Evolutionary conservation across 2,888 invertebrate species (phyloP).

Genomic region (Endotricha flammealis): DNA sequence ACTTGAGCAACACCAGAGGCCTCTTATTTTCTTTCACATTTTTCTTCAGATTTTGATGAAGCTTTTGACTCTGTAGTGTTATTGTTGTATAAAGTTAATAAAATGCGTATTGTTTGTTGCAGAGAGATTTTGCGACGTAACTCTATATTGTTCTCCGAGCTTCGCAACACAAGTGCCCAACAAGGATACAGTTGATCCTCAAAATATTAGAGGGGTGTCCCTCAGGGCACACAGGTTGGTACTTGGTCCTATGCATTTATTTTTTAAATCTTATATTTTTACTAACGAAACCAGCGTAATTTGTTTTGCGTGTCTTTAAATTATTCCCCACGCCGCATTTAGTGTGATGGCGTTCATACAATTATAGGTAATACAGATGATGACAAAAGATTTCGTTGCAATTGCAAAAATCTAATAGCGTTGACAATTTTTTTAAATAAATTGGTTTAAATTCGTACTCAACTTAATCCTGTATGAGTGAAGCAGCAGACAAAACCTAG

Average conservation of each 20-base stretch:
- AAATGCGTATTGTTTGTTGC: slow-evolving; percentile 43
- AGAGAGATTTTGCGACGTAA: slow-evolving; percentile 92
- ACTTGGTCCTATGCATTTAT: too few species aligned
- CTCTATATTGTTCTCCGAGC: slow-evolving; percentile 85
- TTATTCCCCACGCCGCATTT: too few species aligned
- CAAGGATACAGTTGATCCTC: slow-evolving; percentile 54
- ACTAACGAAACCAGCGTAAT: too few species aligned
- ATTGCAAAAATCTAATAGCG: too few species aligned
- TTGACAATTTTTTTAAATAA: too few species aligned
- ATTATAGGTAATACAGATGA: too few species aligned
- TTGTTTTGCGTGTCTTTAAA: not conserved
- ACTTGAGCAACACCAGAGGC: not conserved
- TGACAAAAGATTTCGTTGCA: too few species aligned
- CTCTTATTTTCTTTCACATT: not conserved
- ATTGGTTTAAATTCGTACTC: too few species aligned
- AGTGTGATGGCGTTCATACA: too few species aligned
- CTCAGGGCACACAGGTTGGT: slow-evolving; percentile 64
- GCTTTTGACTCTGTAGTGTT: not conserved
- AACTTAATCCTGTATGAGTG: too few species aligned
- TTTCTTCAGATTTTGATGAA: not conserved
- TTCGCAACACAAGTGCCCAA: slow-evolving; percentile 60
- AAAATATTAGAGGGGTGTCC: slow-evolving; percentile 60
- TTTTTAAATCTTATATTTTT: too few species aligned
- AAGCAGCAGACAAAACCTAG: too few species aligned
- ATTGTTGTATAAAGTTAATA: not conserved